phyloP scores from a whole-genome alignment of 1,140 invertebrate species.

The Drosophila auraria region DNA sequence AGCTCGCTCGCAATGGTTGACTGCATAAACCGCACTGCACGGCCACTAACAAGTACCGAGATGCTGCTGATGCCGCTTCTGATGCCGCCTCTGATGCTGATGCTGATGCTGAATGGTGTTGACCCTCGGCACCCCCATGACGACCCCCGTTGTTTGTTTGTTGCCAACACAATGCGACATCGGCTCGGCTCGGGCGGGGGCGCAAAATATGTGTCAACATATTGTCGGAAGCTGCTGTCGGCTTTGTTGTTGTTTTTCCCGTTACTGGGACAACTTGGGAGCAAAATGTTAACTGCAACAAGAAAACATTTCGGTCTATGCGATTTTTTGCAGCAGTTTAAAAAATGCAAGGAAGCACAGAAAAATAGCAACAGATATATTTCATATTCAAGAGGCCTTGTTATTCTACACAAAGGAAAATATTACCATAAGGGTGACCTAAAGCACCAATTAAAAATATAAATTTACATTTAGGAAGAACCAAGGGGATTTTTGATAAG shows the following conservation, averaged over 20 bases:
- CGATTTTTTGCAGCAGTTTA: slow-evolving; percentile 14
- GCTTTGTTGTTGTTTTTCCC: slow-evolving; percentile 14
- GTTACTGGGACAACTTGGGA: slow-evolving; percentile 2
- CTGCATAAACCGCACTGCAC: slow-evolving; percentile 37
- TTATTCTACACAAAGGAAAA: not conserved
- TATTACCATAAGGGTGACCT: not conserved
- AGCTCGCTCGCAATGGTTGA: slow-evolving; percentile 36
- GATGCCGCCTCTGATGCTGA: no score
- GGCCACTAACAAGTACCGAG: slow-evolving; percentile 38
- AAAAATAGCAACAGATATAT: not conserved
- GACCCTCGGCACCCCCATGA: not conserved
- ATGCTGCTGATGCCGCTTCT: slow-evolving; percentile 5
- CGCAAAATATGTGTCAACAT: slow-evolving; percentile 59
- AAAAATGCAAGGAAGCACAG: slow-evolving; percentile 11
- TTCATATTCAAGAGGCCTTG: not conserved
- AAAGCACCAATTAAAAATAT: not conserved
- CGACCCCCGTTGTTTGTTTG: slow-evolving; percentile 16
- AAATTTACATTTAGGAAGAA: no score
- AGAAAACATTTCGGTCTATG: slow-evolving; percentile 12
- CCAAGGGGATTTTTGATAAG: no score
- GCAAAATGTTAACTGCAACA: slow-evolving; percentile 20
- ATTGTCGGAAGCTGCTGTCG: slow-evolving; percentile 47
- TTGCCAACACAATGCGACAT: slow-evolving; percentile 32
- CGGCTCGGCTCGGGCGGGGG: slow-evolving; percentile 8
- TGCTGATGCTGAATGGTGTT: slow-evolving; percentile 11